Conservation (phyloP, 1,140 invertebrate genomes). For the Tetramorium alpestre region DNA sequence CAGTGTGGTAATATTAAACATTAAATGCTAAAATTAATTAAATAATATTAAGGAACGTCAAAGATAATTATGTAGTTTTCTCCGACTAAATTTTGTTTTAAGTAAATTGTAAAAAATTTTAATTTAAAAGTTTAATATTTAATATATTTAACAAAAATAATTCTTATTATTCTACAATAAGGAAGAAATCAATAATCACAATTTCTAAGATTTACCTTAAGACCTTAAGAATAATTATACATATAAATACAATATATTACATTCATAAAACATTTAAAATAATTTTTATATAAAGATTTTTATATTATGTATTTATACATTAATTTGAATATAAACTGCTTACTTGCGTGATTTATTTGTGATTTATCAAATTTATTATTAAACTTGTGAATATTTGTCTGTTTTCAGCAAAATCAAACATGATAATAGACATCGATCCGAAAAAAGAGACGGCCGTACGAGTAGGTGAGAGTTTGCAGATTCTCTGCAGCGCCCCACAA, state of each 20-base stretch:
- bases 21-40: not conserved
- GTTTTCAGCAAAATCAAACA: conserved; percentile 70
- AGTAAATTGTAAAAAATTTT: not conserved
- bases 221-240: not conserved
- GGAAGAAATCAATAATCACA: not conserved
- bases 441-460: conserved; percentile 76
- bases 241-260: not conserved
- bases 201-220: not conserved
- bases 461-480: conserved; percentile 82
- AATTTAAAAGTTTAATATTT: not conserved
- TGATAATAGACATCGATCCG: conserved; percentile 78
- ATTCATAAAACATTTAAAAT: not conserved
- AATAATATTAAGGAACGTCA: not conserved
- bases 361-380: not conserved
- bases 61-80: not conserved
- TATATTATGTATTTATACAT: not conserved
- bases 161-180: not conserved
- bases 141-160: not conserved
- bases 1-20: not conserved
- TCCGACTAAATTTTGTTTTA: not conserved
- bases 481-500: conserved; percentile 83
- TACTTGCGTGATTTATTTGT: not conserved
- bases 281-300: not conserved
- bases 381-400: not conserved
- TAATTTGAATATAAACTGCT: not conserved